Percentiles rank a stretch among this genome's conserved stretches.
phyloP scores from a whole-genome alignment of 1,140 invertebrate species.

The Aphaenogaster floridana region DNA sequence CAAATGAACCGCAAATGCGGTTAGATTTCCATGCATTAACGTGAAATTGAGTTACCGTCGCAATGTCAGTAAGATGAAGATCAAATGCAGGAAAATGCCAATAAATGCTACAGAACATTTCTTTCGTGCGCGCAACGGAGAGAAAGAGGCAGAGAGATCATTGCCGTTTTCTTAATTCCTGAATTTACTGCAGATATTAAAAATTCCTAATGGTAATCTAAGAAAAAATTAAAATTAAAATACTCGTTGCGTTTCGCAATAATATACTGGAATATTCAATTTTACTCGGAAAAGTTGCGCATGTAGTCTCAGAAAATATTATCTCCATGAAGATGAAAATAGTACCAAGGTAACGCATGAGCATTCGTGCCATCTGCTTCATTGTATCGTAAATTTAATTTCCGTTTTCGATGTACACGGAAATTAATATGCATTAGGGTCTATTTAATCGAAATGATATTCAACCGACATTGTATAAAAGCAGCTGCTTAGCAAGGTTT shows the following conservation, averaged over 20 bases:
- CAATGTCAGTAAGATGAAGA: constrained; percentile 11
- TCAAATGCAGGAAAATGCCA: not conserved
- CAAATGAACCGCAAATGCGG: constrained; percentile 16
- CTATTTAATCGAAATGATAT: not conserved
- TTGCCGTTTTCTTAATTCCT: not conserved
- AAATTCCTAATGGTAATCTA: constrained; percentile 7
- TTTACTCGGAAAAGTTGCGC: not conserved
- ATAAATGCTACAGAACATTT: constrained; percentile 2
- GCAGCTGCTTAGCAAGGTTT: not conserved
- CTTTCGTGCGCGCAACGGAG: not conserved
- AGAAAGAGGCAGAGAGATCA: not conserved
- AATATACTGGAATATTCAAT: not conserved
- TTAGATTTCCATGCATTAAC: constrained; percentile 24
- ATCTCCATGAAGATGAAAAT: constrained; percentile 11
- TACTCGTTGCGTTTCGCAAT: not conserved
- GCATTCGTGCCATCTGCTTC: constrained; percentile 13
- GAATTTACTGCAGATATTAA: not conserved
- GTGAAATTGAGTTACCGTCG: constrained; percentile 21
- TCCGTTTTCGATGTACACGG: not conserved
- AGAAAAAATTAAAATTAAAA: not conserved
- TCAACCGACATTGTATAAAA: constrained; percentile 31
- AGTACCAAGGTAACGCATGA: constrained; percentile 45
- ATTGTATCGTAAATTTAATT: constrained; percentile 40
- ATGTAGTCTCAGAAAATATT: not conserved
- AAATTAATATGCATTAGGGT: constrained; percentile 44